Evolutionary conservation across 2,113 vertebrate species (phyloP).

Genomic region (Electrona antarctica): DNA sequence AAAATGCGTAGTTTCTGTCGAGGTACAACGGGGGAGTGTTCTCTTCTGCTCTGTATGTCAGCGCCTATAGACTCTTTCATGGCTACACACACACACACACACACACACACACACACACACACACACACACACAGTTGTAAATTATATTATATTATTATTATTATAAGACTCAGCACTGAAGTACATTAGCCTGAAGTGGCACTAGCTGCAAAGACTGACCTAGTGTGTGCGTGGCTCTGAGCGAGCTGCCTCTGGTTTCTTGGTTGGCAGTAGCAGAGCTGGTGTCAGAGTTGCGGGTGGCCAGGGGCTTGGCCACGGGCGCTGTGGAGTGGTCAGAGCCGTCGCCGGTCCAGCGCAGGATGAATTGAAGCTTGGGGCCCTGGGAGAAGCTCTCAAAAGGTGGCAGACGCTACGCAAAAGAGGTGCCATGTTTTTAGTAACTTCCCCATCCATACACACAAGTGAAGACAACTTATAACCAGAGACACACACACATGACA

Average conservation of each 20-base stretch:
- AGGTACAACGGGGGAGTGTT: slow-evolving; percentile 83
- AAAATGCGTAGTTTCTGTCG: slow-evolving; percentile 89
- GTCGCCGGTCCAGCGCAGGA: slow-evolving; percentile 95
- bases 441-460: no score
- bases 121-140: no score
- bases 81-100: slow-evolving; percentile 53
- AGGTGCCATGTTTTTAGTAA: neutral
- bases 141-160: no score
- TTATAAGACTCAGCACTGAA: no score
- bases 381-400: slow-evolving; percentile 99
- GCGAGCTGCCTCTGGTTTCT: slow-evolving; percentile 89
- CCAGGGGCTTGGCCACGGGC: slow-evolving; percentile 93
- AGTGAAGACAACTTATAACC: neutral
- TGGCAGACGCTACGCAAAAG: slow-evolving; percentile 86
- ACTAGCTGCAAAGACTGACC: no score
- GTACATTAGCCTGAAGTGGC: slow-evolving; percentile 61
- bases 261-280: slow-evolving; percentile 90
- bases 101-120: no score
- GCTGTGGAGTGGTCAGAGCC: slow-evolving; percentile 90
- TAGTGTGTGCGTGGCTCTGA: slow-evolving; percentile 67
- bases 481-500: neutral
- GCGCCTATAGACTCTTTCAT: slow-evolving; percentile 85
- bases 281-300: slow-evolving; percentile 94
- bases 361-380: slow-evolving; percentile 98
- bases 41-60: slow-evolving; percentile 84